These are phyloP conservation scores for Gadopsis marmoratus DNA, from an alignment of 2,797 vertebrate genomes.

Conservation along the genomic window DNA sequence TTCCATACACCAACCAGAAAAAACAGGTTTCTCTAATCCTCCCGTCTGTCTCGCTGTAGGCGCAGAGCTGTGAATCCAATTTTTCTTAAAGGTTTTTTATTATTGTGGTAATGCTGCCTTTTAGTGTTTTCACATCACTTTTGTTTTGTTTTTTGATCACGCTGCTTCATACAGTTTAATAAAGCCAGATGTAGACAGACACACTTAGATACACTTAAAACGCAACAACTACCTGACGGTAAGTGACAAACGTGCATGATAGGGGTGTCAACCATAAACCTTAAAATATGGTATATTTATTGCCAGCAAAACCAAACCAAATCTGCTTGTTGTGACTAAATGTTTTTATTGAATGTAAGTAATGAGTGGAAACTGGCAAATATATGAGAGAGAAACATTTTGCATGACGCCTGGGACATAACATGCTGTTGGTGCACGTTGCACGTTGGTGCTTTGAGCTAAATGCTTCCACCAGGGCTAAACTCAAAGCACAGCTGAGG, in stretches of 20 bases:
- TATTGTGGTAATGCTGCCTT: constrained; percentile 46
- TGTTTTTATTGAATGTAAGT: not conserved
- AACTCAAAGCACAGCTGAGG: not conserved
- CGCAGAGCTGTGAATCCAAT: constrained; percentile 33
- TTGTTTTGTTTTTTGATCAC: constrained; percentile 7
- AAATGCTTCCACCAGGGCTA: not conserved
- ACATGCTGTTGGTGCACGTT: not conserved
- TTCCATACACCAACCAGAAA: constrained; percentile 32
- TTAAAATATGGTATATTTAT: not conserved
- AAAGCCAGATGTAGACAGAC: constrained; percentile 5
- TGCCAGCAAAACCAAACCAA: not conserved
- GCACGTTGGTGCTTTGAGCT: not conserved
- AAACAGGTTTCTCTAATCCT: constrained; percentile 53
- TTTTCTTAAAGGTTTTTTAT: constrained; percentile 46
- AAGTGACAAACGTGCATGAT: not conserved
- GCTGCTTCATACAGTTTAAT: constrained; percentile 1
- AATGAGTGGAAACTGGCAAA: not conserved
- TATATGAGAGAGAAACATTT: not conserved
- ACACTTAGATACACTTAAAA: not conserved
- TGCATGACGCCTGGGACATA: not conserved
- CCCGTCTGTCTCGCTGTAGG: constrained; percentile 41
- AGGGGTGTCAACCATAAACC: not conserved
- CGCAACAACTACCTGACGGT: not conserved
- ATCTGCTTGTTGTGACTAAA: not conserved
- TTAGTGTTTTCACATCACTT: constrained; percentile 36